Base-by-base conservation (phyloP, 2,113 vertebrate species). In the Anguilla japonica region DNA sequence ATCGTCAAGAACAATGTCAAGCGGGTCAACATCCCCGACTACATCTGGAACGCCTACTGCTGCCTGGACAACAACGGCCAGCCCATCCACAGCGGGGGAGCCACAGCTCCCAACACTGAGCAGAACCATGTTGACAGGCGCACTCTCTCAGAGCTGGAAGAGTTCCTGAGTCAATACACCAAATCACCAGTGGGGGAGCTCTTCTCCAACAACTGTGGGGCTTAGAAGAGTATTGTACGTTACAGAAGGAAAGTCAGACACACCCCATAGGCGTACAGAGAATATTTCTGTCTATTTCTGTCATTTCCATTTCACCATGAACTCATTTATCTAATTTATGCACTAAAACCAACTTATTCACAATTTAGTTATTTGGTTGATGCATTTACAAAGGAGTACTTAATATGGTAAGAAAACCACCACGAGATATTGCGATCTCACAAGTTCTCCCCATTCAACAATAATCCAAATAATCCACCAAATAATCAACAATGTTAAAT, bases 1-100 rank as follows among this genome's bases (percentile, higher is more conserved):
- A 95, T 96, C 26, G 82, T 94, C 85, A 95, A 95, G 89, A 94
- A 95, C 87, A 93, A 93, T 0, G 87, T 93, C 75, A 93, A 89
- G 84, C 91, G 95, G 0, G 94, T 96, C 86, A 96, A 95, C 87
- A 93, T 96, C 87, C 94, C 95, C 1, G 92, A 95, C 67, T 94
- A 94, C 87, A 11, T 96, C 3, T 96, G 95, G 95, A 95, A 94
- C 0, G 94, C 94, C 15, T 94, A 93, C 92, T 96, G 95, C 92
- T 96, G 95, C 20, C 87, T 94, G 67, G 91, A 95, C 89, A 87
- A 89, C 89, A 94, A 95, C 0, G 92, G 82, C 15, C 75, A 20
- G 18, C 93, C 94, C 41, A 5, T 94, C 9, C 84, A 89, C 81
- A 94, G 93, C 1, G 94, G 93, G 0, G 94, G 89, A 0, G 94